Evolutionary conservation across 2,113 vertebrate genomes (phyloP).

Genomic region (Natator depressus): DNA sequence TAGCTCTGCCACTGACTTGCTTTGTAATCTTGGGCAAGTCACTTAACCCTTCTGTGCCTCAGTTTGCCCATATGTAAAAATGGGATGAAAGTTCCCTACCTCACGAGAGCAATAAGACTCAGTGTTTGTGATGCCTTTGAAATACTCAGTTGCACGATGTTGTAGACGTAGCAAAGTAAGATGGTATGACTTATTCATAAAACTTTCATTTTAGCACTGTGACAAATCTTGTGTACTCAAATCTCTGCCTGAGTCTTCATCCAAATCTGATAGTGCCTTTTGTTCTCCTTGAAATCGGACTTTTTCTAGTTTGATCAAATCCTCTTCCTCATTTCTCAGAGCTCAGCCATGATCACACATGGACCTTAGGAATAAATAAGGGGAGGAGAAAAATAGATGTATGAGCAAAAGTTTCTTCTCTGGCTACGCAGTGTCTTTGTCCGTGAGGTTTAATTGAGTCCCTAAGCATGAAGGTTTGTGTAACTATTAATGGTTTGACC

Average conservation of each 20-base stretch:
- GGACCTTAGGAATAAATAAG: background rate
- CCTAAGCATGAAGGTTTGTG: background rate
- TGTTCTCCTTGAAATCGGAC: background rate
- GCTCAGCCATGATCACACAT: background rate
- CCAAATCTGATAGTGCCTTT: background rate
- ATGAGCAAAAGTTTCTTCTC: background rate
- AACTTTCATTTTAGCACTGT: background rate
- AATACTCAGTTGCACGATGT: background rate
- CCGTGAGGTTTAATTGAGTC: background rate
- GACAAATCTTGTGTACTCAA: background rate
- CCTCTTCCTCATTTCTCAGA: background rate
- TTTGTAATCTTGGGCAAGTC: background rate
- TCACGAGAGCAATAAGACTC: background rate
- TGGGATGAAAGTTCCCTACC: background rate
- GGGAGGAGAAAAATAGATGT: background rate
- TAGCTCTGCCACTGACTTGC: background rate
- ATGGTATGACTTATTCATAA: background rate
- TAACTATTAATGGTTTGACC: background rate
- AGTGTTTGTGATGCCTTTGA: background rate
- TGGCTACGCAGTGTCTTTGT: rapidly evolving
- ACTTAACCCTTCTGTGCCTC: background rate
- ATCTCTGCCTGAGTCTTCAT: background rate
- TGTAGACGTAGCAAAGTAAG: background rate
- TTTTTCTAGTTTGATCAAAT: background rate
- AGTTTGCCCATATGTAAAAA: background rate